Conservation (phyloP, 2,888 invertebrate genomes). For the Athalia rosae region DNA sequence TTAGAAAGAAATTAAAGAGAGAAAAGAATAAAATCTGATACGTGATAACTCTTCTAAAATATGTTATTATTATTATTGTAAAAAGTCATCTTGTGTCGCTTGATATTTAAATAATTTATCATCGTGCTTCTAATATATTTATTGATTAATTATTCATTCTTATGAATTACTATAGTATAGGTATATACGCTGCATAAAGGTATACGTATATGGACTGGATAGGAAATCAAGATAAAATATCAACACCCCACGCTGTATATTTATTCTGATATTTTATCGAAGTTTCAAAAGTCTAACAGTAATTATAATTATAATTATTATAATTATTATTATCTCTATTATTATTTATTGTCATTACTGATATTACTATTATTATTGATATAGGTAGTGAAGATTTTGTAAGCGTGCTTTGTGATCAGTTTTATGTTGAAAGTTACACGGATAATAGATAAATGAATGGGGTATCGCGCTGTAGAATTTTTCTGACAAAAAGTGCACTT, state of each 20-base stretch:
- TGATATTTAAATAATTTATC: constrained; percentile 60
- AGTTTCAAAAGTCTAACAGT: neutral
- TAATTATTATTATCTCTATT: neutral
- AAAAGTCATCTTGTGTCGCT: constrained; percentile 53
- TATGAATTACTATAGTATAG: constrained; percentile 40
- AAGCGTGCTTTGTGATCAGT: constrained; percentile 51
- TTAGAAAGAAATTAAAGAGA: constrained; percentile 7
- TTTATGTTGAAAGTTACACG: constrained; percentile 51
- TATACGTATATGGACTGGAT: neutral
- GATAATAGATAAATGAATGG: constrained; percentile 51
- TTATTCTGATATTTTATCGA: constrained; percentile 37
- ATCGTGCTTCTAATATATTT: constrained; percentile 61
- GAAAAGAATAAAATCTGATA: constrained; percentile 18
- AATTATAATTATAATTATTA: constrained; percentile 1
- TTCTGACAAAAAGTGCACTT: constrained; percentile 23
- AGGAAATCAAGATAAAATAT: constrained; percentile 32
- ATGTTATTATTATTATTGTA: constrained; percentile 48
- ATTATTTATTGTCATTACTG: neutral
- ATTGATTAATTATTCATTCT: constrained; percentile 53
- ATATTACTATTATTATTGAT: constrained; percentile 40
- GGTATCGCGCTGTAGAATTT: constrained; percentile 44
- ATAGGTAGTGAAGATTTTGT: constrained; percentile 60
- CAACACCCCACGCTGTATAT: constrained; percentile 7
- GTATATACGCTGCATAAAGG: neutral
- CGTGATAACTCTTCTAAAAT: constrained; percentile 38